Percentiles rank a stretch among this genome's conserved stretches.
Evolutionary conservation across 2,113 vertebrate genomes (phyloP).

Genomic region (Paedocypris sp.): DNA sequence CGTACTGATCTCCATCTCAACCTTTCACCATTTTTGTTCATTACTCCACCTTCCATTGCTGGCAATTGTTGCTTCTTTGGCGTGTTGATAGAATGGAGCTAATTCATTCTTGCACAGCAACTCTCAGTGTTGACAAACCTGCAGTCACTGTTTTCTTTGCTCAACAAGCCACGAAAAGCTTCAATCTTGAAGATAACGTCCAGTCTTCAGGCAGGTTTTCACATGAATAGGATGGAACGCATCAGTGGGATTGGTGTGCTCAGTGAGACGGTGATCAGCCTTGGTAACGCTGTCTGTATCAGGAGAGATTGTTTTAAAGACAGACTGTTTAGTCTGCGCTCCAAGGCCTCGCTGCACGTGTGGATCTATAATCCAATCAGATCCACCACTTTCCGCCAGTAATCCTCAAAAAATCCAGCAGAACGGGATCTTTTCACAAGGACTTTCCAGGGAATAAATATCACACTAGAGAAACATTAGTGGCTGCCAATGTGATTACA

Average conservation of each 20-base stretch:
- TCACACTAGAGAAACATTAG: not conserved
- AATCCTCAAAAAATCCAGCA: not conserved
- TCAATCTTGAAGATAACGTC: no score
- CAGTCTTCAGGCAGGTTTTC: not conserved
- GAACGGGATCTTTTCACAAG: not conserved
- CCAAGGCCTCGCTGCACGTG: slow-evolving; percentile 17
- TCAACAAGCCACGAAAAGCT: not conserved
- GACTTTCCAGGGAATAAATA: not conserved
- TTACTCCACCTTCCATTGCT: not conserved
- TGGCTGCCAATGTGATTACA: not conserved
- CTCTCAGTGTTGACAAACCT: not conserved
- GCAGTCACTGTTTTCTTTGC: not conserved
- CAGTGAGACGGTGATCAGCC: not conserved
- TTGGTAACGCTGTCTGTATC: not conserved
- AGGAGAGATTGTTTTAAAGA: not conserved
- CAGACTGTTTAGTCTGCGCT: slow-evolving; percentile 2
- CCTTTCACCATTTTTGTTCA: not conserved
- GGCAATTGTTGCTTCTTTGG: no score
- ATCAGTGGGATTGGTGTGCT: not conserved
- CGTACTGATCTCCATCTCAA: no score
- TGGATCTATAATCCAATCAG: slow-evolving; percentile 3
- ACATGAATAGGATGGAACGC: not conserved
- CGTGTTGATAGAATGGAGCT: not conserved
- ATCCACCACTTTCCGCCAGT: not conserved
- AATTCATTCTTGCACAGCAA: not conserved